Percentiles rank a stretch among this genome's conserved stretches.
Evolutionary conservation across 2,888 invertebrate species (phyloP).

Genomic region (Sycophila texana): DNA sequence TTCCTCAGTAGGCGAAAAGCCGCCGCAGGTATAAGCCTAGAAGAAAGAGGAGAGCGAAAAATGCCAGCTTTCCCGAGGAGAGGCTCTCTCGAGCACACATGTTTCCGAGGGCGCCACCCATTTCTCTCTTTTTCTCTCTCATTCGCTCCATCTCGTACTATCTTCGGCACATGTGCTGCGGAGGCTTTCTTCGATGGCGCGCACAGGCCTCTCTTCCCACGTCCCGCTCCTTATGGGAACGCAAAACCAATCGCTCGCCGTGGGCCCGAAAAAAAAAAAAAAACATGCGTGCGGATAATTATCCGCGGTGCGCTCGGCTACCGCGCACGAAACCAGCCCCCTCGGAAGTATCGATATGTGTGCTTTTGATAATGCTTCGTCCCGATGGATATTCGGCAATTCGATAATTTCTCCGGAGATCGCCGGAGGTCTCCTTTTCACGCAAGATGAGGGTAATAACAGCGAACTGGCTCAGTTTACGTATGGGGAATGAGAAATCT

Average conservation of each 20-base stretch:
- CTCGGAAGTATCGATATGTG: constrained; percentile 4
- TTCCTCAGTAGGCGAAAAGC: background rate
- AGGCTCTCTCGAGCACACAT: background rate
- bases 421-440: background rate
- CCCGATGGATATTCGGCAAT: constrained; percentile 20
- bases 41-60: constrained; percentile 19
- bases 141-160: background rate
- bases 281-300: constrained; percentile 66
- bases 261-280: constrained; percentile 48
- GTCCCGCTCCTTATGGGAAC: constrained; percentile 65
- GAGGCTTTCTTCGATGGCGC: constrained; percentile 22
- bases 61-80: constrained; percentile 13
- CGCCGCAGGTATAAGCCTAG: background rate
- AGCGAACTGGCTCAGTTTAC: background rate
- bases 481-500: no score
- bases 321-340: background rate
- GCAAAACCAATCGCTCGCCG: constrained; percentile 48
- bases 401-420: background rate
- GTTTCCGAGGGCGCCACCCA: background rate
- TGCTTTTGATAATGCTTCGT: background rate
- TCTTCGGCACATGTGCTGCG: background rate
- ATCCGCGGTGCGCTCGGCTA: constrained; percentile 19
- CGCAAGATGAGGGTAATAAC: background rate
- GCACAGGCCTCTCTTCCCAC: constrained; percentile 69
- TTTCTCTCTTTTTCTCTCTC: constrained; percentile 17